Percentiles rank a stretch among this genome's conserved stretches.
Conservation (phyloP, 2,888 invertebrate species). For the Agrotis clavis region DNA sequence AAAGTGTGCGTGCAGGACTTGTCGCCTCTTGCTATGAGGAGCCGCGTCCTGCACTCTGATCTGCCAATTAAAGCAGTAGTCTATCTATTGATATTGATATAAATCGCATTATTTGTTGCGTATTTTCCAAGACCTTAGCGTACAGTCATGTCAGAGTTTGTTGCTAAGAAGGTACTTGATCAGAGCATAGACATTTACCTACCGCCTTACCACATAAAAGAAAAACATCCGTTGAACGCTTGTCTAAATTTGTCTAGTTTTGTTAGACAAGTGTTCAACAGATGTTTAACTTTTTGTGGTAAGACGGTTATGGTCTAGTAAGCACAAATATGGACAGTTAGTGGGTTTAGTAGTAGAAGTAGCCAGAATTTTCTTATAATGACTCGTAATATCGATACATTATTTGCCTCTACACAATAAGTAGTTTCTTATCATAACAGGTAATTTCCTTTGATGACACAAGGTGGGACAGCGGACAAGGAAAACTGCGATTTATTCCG, state of each 20-base stretch:
- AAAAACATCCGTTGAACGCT: too few relatives aligned
- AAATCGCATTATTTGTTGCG: too few relatives aligned
- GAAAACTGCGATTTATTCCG: conserved; percentile 14
- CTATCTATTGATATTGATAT: too few relatives aligned
- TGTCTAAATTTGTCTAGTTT: neutral
- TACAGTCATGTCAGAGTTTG: too few relatives aligned
- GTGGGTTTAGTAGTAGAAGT: neutral
- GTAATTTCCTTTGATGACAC: conserved; percentile 23
- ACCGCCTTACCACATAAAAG: too few relatives aligned
- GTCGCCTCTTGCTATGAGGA: neutral
- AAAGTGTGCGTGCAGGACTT: too few relatives aligned
- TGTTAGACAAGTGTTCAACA: neutral
- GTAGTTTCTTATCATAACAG: conserved; percentile 27
- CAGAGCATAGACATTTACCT: too few relatives aligned
- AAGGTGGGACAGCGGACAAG: conserved; percentile 6
- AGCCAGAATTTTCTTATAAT: conserved; percentile 19
- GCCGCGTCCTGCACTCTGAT: too few relatives aligned
- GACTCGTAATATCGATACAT: conserved; percentile 11
- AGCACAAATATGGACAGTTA: neutral
- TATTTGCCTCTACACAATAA: conserved; percentile 1
- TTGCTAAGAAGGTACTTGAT: too few relatives aligned
- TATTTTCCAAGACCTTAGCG: too few relatives aligned
- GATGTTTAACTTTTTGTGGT: too few relatives aligned
- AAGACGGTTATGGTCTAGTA: neutral
- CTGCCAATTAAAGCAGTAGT: too few relatives aligned